Base-by-base conservation (phyloP, 1,140 invertebrate species). In the Gonioctena quinquepunctata region DNA sequence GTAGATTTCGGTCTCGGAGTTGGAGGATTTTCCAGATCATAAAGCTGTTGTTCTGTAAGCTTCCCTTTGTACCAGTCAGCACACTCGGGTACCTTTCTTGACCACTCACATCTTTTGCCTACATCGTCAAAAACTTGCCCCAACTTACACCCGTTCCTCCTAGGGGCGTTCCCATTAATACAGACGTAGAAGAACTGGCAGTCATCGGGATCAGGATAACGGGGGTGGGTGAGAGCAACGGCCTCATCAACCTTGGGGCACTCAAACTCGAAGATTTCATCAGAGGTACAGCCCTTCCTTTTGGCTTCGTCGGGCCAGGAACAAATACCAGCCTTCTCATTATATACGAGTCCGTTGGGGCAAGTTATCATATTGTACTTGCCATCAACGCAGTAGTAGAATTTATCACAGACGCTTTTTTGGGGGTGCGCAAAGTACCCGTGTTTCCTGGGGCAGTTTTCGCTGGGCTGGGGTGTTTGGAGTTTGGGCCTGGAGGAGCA, bases 181-280 rank as follows among this genome's bases (percentile, higher is more conserved):
- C 95, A 96, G 1, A 96, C 94, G 82, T 95, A 96, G 84, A 96
- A 96, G 85, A 89, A 96, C 81, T 96, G 93, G 75, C 95, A 97
- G 79, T 97, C 94, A 48, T 93, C 92, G n/a, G 90, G 90, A 81
- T 96, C 93, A 1, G 94, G 88, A 78, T 95, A 96, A 0, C 94
- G 87, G 0, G 94, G 94, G 85, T 97, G 94, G 1, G 92, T 92
- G 1, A 89, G 86, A 0, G 88, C 93, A 49, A 89, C 86, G 0
- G 86, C 87, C 62, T 91, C 90, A 75, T 92, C 90, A 8, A 93
- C 90, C 75, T 91, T 87, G 0, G 94, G 94, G 74, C 95, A 96
- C 6, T 90, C 88, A 82, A 96, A 96, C 75, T 92, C 87, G 84
- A 95, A 95, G 1, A 95, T 88, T 33, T 96, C 94, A 86, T 90